A percentile compares a stretch with the other conserved stretches of the same genome.
Evolutionary conservation across 2,797 vertebrate genomes (phyloP).

Genomic region (Hipposideros larvatus): DNA sequence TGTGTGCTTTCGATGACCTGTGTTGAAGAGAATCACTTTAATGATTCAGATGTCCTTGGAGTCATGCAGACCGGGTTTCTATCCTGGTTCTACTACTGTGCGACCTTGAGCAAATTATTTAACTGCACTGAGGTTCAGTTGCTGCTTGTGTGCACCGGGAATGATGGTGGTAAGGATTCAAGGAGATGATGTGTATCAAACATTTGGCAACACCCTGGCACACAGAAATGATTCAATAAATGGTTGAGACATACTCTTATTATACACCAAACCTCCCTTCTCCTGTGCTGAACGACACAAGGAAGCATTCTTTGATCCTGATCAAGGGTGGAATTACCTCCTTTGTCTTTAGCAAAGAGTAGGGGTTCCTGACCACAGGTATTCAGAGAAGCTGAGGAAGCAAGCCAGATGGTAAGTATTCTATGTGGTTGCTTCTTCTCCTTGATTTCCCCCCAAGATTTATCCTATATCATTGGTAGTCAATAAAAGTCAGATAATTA

Average conservation of each 20-base stretch:
- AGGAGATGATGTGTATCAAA: neutral
- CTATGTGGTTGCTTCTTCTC: neutral
- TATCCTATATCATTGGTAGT: neutral
- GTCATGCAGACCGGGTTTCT: neutral
- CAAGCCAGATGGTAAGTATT: neutral
- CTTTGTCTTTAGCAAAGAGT: neutral
- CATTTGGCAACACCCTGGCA: neutral
- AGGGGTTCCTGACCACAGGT: neutral
- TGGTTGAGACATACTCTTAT: neutral
- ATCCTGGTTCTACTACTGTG: neutral
- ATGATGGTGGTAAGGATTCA: neutral
- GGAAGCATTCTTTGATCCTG: neutral
- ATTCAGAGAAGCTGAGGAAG: neutral
- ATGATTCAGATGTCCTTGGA: neutral
- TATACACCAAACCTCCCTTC: neutral
- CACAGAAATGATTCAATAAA: neutral
- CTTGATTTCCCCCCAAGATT: neutral
- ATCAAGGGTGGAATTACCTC: neutral
- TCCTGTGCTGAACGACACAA: neutral
- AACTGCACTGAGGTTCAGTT: neutral
- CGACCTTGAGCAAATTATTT: constrained; percentile 13
- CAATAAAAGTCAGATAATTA: neutral
- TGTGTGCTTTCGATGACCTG: neutral
- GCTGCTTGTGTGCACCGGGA: constrained; percentile 26
- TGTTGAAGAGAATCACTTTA: neutral